Evolutionary conservation across 2,797 vertebrate species (phyloP).

Genomic region (Odontamblyopus lacepedii): DNA sequence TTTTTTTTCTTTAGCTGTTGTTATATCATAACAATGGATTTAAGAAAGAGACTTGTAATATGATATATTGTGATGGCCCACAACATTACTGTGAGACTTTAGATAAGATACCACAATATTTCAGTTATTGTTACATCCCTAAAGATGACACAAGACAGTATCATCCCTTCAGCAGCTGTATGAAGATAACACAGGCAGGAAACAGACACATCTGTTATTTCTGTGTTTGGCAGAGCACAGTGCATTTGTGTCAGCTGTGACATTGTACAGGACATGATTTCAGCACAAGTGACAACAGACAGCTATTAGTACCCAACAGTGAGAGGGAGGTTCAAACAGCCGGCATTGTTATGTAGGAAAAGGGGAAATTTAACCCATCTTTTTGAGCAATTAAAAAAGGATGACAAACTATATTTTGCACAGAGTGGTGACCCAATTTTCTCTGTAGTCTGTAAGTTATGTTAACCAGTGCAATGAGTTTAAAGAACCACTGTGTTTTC

Average conservation of each 20-base stretch:
- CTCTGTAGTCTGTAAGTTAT: no score
- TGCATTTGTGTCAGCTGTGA: conserved; percentile 54
- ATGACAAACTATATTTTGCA: not conserved
- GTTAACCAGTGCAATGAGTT: no score
- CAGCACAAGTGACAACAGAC: conserved; percentile 60
- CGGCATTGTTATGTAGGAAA: not conserved
- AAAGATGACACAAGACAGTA: conserved; percentile 42
- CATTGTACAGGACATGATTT: conserved; percentile 63
- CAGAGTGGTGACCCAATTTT: no score
- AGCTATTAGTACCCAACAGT: not conserved
- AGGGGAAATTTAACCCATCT: not conserved
- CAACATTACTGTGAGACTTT: no score
- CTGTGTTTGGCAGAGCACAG: conserved; percentile 47
- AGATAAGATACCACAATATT: no score
- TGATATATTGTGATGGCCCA: no score
- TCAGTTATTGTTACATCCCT: conserved; percentile 8
- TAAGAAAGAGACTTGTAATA: no score
- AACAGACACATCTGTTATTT: conserved; percentile 73
- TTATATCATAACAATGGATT: no score
- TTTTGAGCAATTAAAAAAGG: not conserved
- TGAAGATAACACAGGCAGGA: conserved; percentile 62
- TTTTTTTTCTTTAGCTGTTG: no score
- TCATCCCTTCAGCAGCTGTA: conserved; percentile 53
- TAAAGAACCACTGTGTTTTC: no score
- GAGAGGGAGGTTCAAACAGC: conserved; percentile 37